Evolutionary conservation across 1,140 invertebrate species (phyloP).

Genomic region (Riptortus pedestris): DNA sequence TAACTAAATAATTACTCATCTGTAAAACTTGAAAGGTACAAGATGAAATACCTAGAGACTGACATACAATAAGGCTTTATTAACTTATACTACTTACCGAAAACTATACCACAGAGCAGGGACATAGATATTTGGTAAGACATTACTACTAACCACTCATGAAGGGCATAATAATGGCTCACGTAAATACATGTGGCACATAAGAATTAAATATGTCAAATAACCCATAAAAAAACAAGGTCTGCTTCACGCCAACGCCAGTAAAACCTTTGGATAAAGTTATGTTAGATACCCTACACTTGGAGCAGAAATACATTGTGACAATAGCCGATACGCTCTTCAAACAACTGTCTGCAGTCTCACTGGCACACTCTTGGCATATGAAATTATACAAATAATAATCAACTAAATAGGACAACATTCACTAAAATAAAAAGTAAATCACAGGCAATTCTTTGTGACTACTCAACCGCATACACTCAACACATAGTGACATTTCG

Average conservation of each 20-base stretch:
- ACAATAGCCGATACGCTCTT: background rate
- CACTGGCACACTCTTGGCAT: no score
- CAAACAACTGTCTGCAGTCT: background rate
- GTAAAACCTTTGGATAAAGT: background rate
- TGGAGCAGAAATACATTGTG: background rate
- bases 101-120: background rate
- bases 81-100: background rate
- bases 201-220: background rate
- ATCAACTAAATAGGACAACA: no score
- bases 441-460: no score
- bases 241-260: background rate
- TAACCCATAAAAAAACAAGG: background rate
- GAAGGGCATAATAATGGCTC: background rate
- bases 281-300: background rate
- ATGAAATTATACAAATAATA: no score
- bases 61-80: background rate
- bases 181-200: background rate
- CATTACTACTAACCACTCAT: background rate
- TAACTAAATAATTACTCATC: background rate
- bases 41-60: background rate
- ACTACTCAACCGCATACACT: no score
- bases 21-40: background rate
- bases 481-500: no score
- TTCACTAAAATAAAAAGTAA: no score
- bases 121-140: background rate